Conservation (phyloP, 2,888 invertebrate species). For the Dexiosoma caninum region DNA sequence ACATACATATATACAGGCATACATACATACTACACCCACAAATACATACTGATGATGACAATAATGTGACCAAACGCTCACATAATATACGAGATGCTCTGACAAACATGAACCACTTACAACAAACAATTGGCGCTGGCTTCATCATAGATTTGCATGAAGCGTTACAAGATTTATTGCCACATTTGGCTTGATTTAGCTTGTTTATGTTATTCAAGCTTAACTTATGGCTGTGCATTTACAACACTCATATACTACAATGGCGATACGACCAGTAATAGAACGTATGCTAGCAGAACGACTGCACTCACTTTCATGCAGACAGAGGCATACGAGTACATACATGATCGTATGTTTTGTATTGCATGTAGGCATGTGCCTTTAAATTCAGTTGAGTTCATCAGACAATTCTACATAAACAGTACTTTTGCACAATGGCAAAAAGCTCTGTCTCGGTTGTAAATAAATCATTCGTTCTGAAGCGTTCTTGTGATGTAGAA, state of each 20-base stretch:
- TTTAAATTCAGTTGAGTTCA: too few relatives aligned
- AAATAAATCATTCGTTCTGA: background rate
- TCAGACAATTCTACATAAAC: conserved; percentile 13
- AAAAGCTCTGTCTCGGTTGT: background rate
- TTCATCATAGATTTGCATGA: conserved; percentile 63
- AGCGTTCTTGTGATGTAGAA: background rate
- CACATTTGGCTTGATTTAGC: conserved; percentile 76
- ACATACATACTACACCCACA: background rate
- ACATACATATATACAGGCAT: background rate
- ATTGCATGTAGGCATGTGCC: too few relatives aligned
- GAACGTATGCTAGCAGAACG: background rate
- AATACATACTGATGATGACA: conserved; percentile 45
- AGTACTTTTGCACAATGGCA: conserved; percentile 18
- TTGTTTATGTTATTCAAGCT: conserved; percentile 74
- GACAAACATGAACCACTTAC: background rate
- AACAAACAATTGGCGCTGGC: conserved; percentile 21
- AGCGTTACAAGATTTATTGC: conserved; percentile 71
- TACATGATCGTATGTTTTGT: background rate
- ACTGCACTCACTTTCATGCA: background rate
- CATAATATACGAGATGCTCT: background rate
- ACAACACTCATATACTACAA: background rate
- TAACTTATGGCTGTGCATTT: conserved; percentile 72
- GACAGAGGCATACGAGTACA: background rate
- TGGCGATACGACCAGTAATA: background rate
- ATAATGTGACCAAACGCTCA: conserved; percentile 31